Percentiles rank a stretch among this genome's conserved stretches.
phyloP scores from a whole-genome alignment of 2,113 vertebrate genomes.

The Garra rufa region DNA sequence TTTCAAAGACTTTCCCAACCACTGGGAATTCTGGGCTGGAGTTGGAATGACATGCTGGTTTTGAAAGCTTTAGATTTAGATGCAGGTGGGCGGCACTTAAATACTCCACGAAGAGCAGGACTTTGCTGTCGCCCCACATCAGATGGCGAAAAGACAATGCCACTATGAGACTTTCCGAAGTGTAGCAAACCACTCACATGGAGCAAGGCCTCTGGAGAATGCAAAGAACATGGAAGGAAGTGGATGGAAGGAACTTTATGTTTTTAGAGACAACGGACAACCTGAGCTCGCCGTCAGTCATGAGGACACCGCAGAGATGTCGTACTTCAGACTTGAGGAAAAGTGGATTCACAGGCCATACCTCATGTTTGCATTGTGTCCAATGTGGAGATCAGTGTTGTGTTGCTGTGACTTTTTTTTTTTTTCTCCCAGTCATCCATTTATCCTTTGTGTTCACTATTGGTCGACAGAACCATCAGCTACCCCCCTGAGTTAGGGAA shows the following conservation, averaged over 20 bases:
- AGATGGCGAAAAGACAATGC: slow-evolving; percentile 27
- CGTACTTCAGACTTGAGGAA: slow-evolving; percentile 16
- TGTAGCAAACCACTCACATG: background rate
- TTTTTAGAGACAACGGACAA: slow-evolving; percentile 1
- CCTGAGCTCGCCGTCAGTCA: background rate
- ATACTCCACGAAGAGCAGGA: slow-evolving; percentile 23
- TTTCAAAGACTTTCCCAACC: slow-evolving; percentile 53
- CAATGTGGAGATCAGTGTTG: slow-evolving; percentile 47
- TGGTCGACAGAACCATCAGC: slow-evolving; percentile 73
- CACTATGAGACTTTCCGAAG: slow-evolving; percentile 21
- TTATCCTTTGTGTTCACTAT: slow-evolving; percentile 59
- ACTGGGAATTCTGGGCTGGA: slow-evolving; percentile 45
- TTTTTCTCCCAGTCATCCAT: slow-evolving; percentile 58
- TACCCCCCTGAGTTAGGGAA: slow-evolving; percentile 74
- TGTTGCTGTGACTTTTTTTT: slow-evolving; percentile 48
- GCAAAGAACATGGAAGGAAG: background rate
- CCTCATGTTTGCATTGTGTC: slow-evolving; percentile 47
- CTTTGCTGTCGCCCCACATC: background rate
- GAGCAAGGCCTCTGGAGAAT: background rate
- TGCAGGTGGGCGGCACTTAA: slow-evolving; percentile 59
- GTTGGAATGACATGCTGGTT: slow-evolving; percentile 18
- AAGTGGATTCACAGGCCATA: slow-evolving; percentile 53
- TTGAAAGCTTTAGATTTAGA: slow-evolving; percentile 31
- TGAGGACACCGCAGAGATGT: background rate
- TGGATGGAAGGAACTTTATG: slow-evolving; percentile 4